A percentile compares a stretch with the other conserved stretches of the same genome.
Evolutionary conservation across 2,797 vertebrate genomes (phyloP).

Genomic region (Acrossocheilus wenchowensis): DNA sequence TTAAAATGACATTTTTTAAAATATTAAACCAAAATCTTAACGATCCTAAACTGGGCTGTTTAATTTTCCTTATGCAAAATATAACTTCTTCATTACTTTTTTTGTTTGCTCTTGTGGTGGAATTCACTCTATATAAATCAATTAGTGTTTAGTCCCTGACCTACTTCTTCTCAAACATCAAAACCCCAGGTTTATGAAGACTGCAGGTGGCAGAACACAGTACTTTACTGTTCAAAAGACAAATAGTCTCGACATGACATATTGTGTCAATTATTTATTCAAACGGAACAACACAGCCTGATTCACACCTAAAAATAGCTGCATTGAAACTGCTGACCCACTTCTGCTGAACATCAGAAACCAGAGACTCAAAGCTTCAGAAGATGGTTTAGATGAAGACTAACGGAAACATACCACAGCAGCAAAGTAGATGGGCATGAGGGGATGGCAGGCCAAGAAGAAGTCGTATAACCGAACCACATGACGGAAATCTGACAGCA

Average conservation of each 20-base stretch:
- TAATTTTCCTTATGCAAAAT: background rate
- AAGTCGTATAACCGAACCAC: slow-evolving; percentile 99
- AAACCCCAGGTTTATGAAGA: background rate
- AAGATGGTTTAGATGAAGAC: background rate
- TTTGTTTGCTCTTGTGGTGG: background rate
- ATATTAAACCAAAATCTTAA: background rate
- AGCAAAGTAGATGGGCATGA: slow-evolving; percentile 99
- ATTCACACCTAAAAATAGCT: slow-evolving; percentile 7
- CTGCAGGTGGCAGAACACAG: background rate
- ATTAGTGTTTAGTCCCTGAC: background rate
- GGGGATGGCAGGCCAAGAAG: slow-evolving; percentile 96
- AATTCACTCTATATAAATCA: background rate
- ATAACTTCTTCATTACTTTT: background rate
- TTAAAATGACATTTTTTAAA: too few relatives aligned
- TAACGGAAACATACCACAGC: slow-evolving; percentile 87
- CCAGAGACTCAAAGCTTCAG: background rate
- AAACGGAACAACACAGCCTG: background rate
- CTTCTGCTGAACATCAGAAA: slow-evolving; percentile 15
- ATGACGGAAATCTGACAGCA: slow-evolving; percentile 93
- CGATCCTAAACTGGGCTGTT: background rate
- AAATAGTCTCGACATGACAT: background rate
- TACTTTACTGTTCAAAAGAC: background rate
- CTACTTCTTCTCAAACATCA: background rate
- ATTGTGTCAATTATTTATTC: slow-evolving; percentile 31
- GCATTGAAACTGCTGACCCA: slow-evolving; percentile 31